A percentile compares a stretch with the other conserved stretches of the same genome.
Evolutionary conservation across 2,888 invertebrate genomes (phyloP).

Genomic region (Seira ritae): DNA sequence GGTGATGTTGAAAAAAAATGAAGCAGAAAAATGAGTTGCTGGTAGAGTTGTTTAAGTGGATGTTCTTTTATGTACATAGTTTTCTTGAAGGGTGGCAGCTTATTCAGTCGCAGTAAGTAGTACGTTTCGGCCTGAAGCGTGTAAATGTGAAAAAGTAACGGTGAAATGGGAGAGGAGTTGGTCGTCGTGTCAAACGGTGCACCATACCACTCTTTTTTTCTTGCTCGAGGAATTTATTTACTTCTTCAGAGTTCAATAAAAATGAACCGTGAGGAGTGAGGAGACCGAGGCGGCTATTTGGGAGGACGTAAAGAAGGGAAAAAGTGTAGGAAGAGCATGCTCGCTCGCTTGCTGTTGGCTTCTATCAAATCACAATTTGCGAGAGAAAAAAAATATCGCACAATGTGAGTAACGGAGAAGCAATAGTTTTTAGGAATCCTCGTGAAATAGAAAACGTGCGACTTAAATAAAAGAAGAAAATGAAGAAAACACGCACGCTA

Average conservation of each 20-base stretch:
- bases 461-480: slow-evolving; percentile 9
- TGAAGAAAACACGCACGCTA: slow-evolving; percentile 22
- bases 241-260: slow-evolving; percentile 16
- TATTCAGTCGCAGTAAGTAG: neutral
- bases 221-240: slow-evolving; percentile 12
- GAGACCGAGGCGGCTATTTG: neutral
- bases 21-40: slow-evolving; percentile 29
- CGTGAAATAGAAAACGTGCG: too few relatives aligned
- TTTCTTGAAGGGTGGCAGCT: neutral
- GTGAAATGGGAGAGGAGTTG: slow-evolving; percentile 40
- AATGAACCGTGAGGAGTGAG: neutral
- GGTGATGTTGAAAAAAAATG: slow-evolving; percentile 31
- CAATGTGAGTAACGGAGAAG: too few relatives aligned
- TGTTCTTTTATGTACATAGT: neutral
- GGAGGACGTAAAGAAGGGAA: slow-evolving; percentile 23
- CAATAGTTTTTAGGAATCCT: too few relatives aligned
- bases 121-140: slow-evolving; percentile 47
- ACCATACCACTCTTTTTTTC: slow-evolving; percentile 8
- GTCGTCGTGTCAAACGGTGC: slow-evolving; percentile 52
- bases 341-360: too few relatives aligned
- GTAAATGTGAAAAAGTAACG: slow-evolving; percentile 62
- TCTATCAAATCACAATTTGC: too few relatives aligned
- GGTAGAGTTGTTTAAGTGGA: neutral
- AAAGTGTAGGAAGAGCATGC: neutral
- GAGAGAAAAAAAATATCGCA: too few relatives aligned